These are phyloP conservation scores for Listronotus oregonensis DNA, from an alignment of 1,140 invertebrate genomes.

Conservation along the genomic window DNA sequence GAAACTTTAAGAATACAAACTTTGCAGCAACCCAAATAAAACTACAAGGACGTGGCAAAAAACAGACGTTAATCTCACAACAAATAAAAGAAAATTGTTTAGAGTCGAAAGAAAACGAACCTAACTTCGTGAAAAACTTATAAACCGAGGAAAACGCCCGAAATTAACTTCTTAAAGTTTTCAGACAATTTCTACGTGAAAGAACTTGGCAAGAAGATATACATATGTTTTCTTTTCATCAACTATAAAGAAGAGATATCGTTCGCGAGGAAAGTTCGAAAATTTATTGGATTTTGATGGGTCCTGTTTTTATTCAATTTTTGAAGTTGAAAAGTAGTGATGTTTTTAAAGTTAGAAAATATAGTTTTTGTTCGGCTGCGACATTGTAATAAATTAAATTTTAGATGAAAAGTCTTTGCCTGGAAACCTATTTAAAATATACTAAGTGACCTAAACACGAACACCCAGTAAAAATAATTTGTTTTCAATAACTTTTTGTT, in stretches of 20 bases:
- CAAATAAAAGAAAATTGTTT: conserved; percentile 24
- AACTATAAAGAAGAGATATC: conserved; percentile 1
- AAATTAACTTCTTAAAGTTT: conserved; percentile 31
- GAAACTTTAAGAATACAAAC: conserved; percentile 20
- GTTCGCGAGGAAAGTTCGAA: not conserved
- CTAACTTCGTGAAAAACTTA: conserved; percentile 22
- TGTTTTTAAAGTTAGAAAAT: not conserved
- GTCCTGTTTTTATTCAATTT: not conserved
- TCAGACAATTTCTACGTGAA: conserved; percentile 25
- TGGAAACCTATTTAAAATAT: too few relatives aligned
- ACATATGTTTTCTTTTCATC: conserved; percentile 16
- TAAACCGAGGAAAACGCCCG: conserved; percentile 23
- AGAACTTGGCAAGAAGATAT: conserved; percentile 16
- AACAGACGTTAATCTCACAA: conserved; percentile 26
- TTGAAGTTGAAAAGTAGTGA: not conserved
- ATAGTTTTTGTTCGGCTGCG: too few relatives aligned
- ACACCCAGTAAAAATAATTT: too few relatives aligned
- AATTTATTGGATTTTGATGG: conserved; percentile 3
- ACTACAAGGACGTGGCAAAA: conserved; percentile 15
- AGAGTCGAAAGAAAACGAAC: conserved; percentile 4
- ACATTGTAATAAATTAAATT: too few relatives aligned
- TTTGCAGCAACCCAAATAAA: conserved; percentile 8
- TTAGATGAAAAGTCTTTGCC: too few relatives aligned
- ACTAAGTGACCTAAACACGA: too few relatives aligned
- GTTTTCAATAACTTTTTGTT: too few relatives aligned